Evolutionary conservation across 2,888 invertebrate genomes (phyloP).

Genomic region (Thysanoteuthis rhombus): DNA sequence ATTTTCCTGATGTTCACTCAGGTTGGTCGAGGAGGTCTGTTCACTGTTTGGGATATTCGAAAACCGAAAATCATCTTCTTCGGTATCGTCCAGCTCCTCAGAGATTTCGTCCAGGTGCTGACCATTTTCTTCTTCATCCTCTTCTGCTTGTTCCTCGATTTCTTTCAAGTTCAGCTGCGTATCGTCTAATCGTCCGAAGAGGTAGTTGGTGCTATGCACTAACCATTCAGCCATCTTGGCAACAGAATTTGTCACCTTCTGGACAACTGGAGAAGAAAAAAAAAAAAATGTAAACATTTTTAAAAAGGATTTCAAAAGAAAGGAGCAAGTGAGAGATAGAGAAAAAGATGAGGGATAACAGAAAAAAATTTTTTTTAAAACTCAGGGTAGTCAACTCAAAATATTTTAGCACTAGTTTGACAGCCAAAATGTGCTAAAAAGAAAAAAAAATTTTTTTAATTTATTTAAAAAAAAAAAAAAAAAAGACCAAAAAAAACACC

Average conservation of each 20-base stretch:
- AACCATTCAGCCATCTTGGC: constrained; percentile 26
- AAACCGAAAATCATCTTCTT: not conserved
- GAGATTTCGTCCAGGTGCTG: not conserved
- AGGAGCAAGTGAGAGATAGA: too few relatives aligned
- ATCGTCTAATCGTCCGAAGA: not conserved
- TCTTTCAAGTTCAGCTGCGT: not conserved
- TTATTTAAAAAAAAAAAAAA: too few relatives aligned
- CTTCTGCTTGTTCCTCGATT: not conserved
- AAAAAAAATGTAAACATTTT: not conserved
- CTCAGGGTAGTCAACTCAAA: too few relatives aligned
- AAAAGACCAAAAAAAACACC: too few relatives aligned
- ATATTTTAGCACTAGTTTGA: too few relatives aligned
- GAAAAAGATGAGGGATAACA: too few relatives aligned
- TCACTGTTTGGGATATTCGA: not conserved
- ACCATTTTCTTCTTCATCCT: not conserved
- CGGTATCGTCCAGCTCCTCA: not conserved
- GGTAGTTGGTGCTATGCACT: constrained; percentile 1
- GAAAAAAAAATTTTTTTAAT: too few relatives aligned
- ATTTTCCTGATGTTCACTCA: not conserved
- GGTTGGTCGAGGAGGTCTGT: not conserved
- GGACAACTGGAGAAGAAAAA: not conserved
- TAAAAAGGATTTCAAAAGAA: too few relatives aligned
- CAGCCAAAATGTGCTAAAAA: too few relatives aligned
- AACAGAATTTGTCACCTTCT: not conserved
- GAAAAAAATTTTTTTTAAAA: too few relatives aligned